Conservation (phyloP, 2,888 invertebrate genomes). For the Chaetoderma sp. region DNA sequence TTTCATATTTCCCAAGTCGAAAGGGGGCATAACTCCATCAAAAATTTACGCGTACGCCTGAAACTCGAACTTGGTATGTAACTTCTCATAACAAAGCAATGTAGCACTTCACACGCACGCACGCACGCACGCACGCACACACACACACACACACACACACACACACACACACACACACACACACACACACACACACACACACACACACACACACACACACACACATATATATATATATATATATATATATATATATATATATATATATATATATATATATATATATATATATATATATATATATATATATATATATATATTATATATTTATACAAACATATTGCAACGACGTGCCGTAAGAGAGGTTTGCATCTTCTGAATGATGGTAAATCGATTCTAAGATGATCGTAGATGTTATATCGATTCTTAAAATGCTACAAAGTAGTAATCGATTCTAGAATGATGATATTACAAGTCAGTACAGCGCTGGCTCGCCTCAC, state of each 20-base stretch:
- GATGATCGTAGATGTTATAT: too few species aligned
- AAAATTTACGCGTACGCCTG: neutral
- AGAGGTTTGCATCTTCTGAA: too few species aligned
- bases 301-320: conserved; percentile 13
- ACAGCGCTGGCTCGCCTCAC: too few species aligned
- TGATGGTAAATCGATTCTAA: too few species aligned
- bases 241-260: conserved; percentile 25
- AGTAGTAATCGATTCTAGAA: too few species aligned
- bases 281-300: conserved; percentile 9
- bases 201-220: neutral
- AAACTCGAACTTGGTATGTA: neutral
- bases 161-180: conserved; percentile 17
- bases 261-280: conserved; percentile 32
- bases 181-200: conserved; percentile 2
- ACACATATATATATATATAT: conserved; percentile 23
- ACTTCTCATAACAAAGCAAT: too few species aligned
- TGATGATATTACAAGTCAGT: too few species aligned
- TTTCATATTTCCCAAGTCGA: too few species aligned
- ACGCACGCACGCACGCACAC: neutral
- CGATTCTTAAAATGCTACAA: too few species aligned
- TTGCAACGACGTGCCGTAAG: too few species aligned
- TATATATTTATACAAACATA: neutral
- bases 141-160: conserved; percentile 5
- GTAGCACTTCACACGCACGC: neutral
- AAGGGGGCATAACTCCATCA: too few species aligned